Evolutionary conservation across 1,140 invertebrate species (phyloP), one percentile per base, ranked within the genome.

Genomic region (Zaprionus davidi): DNA sequence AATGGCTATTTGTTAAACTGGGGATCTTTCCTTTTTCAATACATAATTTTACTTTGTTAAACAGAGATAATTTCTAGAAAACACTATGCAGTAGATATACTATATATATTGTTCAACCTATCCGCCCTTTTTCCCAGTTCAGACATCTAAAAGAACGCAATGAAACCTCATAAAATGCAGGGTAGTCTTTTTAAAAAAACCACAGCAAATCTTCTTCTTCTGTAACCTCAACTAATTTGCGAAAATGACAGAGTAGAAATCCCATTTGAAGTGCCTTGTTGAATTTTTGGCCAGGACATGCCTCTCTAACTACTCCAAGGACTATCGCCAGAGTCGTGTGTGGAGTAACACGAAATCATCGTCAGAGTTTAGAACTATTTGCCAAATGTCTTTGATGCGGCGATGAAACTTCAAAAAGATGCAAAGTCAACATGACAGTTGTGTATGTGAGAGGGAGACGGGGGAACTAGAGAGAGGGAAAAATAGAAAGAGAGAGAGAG

Each of bases 371-470:
- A 12, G 13, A 87, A 86, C 83, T 81, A 87, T 88, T 83, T 88
- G 74, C 49, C 60, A 36, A 46, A 73, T 72, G 77, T 63, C 80
- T 81, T 86, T 86, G 83, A 87, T 80, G 83, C 79, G 79, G 72
- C 71, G 79, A 53, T 56, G 74, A 64, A 60, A 88, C 83, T 81
- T 87, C 81, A 87, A 88, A 87, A 88, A 78, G 81, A 81, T 78
- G 81, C 82, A 82, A 78, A 44, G 83, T 82, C 82, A 79, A 86
- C 79, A 76, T 22, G 26, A 12, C 49, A 41, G 41, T 55, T 51
- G 13, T 15, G 34, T 13, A 53, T 56, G 38, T 24, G 31, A 26
- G 22, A 9, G 41, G 3, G 13, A 26, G 24, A 26, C 24, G 6
- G 28, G 1, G 28, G 1, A 2, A 0, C 1, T 1, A 62, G 15